These are phyloP conservation scores for Proctacanthus coquilletti DNA, from an alignment of 1,140 invertebrate genomes.

Conservation along the genomic window DNA sequence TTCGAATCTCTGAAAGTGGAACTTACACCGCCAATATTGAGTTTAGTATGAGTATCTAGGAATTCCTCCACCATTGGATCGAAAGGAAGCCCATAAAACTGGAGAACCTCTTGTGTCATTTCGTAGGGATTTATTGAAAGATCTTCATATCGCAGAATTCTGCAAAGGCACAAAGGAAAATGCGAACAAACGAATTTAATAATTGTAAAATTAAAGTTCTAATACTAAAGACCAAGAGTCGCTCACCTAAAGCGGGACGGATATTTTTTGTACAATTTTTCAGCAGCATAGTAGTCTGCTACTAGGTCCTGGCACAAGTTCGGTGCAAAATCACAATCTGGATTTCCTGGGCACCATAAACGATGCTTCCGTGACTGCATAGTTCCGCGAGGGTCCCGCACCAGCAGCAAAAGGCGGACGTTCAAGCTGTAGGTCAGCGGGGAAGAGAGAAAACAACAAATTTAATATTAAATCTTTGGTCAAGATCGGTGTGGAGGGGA, in stretches of 20 bases:
- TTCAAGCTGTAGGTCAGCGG: conserved; percentile 40
- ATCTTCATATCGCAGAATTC: conserved; percentile 71
- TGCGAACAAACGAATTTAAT: neutral
- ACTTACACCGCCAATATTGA: conserved; percentile 60
- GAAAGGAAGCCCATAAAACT: conserved; percentile 59
- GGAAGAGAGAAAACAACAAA: neutral
- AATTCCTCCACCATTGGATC: conserved; percentile 53
- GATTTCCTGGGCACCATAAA: conserved; percentile 66
- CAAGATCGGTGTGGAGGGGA: no score
- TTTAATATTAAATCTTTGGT: conserved; percentile 1
- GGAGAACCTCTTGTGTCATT: conserved; percentile 51
- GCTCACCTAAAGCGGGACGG: conserved; percentile 54
- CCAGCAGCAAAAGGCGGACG: conserved; percentile 57
- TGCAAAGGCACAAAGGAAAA: conserved; percentile 27
- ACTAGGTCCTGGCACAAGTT: conserved; percentile 68
- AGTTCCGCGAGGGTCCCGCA: conserved; percentile 72
- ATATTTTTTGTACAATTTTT: conserved; percentile 47
- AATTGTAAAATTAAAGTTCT: conserved; percentile 2
- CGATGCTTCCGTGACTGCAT: conserved; percentile 71
- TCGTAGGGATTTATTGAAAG: conserved; percentile 58
- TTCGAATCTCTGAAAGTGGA: conserved; percentile 72
- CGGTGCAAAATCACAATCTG: conserved; percentile 62
- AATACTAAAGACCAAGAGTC: neutral
- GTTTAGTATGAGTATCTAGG: conserved; percentile 64
- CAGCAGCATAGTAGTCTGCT: conserved; percentile 61